A percentile compares a stretch with the other conserved stretches of the same genome.
phyloP scores from a whole-genome alignment of 2,113 vertebrate genomes.

The Myxocyprinus asiaticus region DNA sequence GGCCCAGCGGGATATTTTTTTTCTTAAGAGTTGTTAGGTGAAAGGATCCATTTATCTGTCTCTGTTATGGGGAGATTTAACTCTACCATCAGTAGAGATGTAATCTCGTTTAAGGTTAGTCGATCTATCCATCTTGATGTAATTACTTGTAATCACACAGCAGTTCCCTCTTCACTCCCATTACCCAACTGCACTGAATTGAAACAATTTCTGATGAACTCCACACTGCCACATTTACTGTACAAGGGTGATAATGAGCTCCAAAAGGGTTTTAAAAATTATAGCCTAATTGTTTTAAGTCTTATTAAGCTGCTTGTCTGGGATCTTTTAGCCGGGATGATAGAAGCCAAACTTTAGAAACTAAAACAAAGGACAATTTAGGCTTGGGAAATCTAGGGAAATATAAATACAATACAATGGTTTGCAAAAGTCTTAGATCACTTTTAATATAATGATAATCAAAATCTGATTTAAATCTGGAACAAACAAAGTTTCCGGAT shows the following conservation, averaged over 20 bases:
- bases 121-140: conserved; percentile 26
- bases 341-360: too few relatives aligned
- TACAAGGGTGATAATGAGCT: conserved; percentile 19
- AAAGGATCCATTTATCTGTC: not conserved
- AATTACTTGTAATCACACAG: conserved; percentile 32
- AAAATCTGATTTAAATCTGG: too few relatives aligned
- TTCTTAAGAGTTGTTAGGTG: not conserved
- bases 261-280: not conserved
- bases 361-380: too few relatives aligned
- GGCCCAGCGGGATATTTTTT: not conserved
- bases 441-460: too few relatives aligned
- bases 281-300: not conserved
- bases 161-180: conserved; percentile 31
- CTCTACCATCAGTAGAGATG: not conserved
- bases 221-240: not conserved
- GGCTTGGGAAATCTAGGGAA: too few relatives aligned
- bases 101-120: conserved; percentile 13
- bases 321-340: not conserved
- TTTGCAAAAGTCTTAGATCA: too few relatives aligned
- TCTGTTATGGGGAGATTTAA: not conserved
- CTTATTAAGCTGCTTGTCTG: not conserved
- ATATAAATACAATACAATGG: too few relatives aligned
- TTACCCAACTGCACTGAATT: conserved; percentile 4
- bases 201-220: conserved; percentile 5
- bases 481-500: too few relatives aligned